A percentile compares a stretch with the other conserved stretches of the same genome.
phyloP scores from a whole-genome alignment of 2,888 invertebrate genomes.

The Orgyia antiqua region DNA sequence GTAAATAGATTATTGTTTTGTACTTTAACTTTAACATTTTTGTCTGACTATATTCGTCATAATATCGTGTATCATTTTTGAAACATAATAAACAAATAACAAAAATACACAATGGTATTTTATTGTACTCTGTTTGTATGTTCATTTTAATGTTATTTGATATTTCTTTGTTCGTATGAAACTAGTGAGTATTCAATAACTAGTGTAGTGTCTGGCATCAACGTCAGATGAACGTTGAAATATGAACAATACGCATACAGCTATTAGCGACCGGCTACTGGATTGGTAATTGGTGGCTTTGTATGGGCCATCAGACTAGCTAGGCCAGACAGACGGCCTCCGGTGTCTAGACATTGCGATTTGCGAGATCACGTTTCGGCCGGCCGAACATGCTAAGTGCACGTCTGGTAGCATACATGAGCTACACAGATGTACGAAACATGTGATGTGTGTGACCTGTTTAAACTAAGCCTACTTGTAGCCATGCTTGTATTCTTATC shows the following conservation, averaged over 20 bases:
- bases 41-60: too few relatives aligned
- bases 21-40: too few relatives aligned
- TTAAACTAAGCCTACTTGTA: too few relatives aligned
- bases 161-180: constrained; percentile 22
- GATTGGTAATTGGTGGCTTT: constrained; percentile 56
- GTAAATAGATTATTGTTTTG: too few relatives aligned
- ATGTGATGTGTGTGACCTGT: constrained; percentile 27
- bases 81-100: too few relatives aligned
- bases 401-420: constrained; percentile 55
- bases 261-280: constrained; percentile 29
- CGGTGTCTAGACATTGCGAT: constrained; percentile 64
- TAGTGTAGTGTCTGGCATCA: constrained; percentile 17
- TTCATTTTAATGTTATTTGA: too few relatives aligned
- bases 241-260: constrained; percentile 31
- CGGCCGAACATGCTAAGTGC: constrained; percentile 69
- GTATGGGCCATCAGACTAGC: constrained; percentile 46
- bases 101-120: too few relatives aligned
- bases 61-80: too few relatives aligned
- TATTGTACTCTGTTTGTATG: too few relatives aligned
- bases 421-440: constrained; percentile 29
- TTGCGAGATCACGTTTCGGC: constrained; percentile 72
- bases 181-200: constrained; percentile 25
- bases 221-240: constrained; percentile 22
- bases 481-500: too few relatives aligned
- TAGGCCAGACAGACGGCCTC: constrained; percentile 56